Evolutionary conservation across 2,797 vertebrate species (phyloP).

Genomic region (Chrysolophus pictus): DNA sequence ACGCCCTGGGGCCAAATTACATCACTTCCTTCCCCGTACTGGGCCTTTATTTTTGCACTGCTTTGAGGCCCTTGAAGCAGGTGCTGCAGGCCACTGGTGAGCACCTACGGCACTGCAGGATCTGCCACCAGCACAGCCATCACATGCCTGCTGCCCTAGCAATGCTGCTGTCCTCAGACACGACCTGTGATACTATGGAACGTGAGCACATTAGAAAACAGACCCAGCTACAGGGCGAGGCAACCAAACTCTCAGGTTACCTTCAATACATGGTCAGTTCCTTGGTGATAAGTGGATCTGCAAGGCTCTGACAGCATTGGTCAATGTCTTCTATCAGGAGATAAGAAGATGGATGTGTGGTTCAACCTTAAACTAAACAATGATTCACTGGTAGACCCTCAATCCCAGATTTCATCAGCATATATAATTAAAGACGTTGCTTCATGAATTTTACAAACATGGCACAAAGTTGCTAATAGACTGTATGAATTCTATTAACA

Average conservation of each 20-base stretch:
- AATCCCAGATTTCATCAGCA: slow-evolving; percentile 40
- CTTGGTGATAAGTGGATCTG: neutral
- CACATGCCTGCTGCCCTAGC: neutral
- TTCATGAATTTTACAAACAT: slow-evolving; percentile 59
- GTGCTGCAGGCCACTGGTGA: neutral
- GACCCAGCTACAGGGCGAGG: neutral
- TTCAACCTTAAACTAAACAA: slow-evolving; percentile 12
- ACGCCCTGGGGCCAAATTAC: neutral
- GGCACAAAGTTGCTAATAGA: slow-evolving; percentile 55
- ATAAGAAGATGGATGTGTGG: neutral
- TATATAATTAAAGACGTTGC: slow-evolving; percentile 22
- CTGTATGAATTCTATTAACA: slow-evolving; percentile 63
- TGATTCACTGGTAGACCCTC: neutral
- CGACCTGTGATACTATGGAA: neutral
- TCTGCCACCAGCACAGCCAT: neutral
- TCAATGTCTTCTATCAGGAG: neutral
- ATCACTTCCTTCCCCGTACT: neutral
- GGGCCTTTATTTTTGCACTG: neutral
- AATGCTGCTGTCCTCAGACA: neutral
- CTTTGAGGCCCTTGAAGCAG: neutral
- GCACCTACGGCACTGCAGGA: neutral
- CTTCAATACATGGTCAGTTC: neutral
- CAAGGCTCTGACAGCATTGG: neutral
- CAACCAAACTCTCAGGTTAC: neutral
- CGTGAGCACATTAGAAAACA: neutral